Evolutionary conservation across 2,113 vertebrate genomes (phyloP).

Genomic region (Odocoileus virginianus): DNA sequence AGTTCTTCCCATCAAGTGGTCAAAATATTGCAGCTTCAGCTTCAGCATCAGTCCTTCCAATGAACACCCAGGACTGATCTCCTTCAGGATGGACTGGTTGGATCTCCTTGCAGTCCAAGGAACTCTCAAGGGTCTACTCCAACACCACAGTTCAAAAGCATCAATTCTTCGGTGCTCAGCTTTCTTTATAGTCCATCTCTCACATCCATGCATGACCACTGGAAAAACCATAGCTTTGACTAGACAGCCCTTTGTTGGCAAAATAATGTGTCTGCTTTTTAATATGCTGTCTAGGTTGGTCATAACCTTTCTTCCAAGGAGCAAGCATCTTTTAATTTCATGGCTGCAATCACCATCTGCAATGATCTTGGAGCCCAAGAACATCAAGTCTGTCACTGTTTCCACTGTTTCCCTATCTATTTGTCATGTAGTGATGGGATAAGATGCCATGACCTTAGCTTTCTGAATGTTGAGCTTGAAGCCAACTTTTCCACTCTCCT

Average conservation of each 20-base stretch:
- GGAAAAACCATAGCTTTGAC: background rate
- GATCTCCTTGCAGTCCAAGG: background rate
- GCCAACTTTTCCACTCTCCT: background rate
- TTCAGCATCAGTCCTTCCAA: background rate
- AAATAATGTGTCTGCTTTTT: background rate
- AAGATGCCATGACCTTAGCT: background rate
- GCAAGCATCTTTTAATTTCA: background rate
- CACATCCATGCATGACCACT: background rate
- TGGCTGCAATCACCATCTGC: background rate
- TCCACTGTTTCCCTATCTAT: background rate
- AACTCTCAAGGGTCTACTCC: background rate
- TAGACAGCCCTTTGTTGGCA: background rate
- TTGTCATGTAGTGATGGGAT: background rate
- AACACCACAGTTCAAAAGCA: background rate
- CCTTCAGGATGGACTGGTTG: background rate
- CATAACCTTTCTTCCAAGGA: background rate
- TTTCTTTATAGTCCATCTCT: background rate
- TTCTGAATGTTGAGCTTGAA: background rate
- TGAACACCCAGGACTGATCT: background rate
- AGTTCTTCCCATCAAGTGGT: background rate
- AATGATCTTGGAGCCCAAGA: background rate
- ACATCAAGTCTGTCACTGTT: background rate
- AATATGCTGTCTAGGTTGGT: background rate
- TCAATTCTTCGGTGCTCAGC: background rate
- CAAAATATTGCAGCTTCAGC: background rate